Evolutionary conservation across 2,888 invertebrate species (phyloP), one percentile per base, ranked within the genome.

Genomic region (Eupithecia centaureata): DNA sequence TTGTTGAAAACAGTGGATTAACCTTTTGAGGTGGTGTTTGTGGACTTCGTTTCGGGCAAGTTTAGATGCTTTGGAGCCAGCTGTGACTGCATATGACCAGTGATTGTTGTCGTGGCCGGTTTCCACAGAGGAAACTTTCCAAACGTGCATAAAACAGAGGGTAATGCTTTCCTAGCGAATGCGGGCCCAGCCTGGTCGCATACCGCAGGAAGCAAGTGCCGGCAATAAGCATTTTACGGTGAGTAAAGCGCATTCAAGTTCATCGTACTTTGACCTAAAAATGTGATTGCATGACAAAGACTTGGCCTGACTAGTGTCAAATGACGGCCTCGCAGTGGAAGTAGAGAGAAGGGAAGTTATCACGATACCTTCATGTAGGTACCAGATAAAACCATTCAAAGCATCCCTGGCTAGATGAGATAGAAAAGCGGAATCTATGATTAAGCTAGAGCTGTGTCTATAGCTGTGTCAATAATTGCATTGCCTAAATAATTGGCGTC

Each of bases 91-190:
- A 58, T 68, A 61, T 65, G 86, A 89, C 87, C 90, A 92, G 92
- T 92, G 92, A 92, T 92, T 93, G 92, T 92, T 91, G 91, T 90
- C 91, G 90, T 89, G 89, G 90, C 92, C 88, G 90, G 92, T 92
- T 93, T 91, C 89, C 88, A 86, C 86, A 82, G 82, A 87, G 92
- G 90, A 90, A 90, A 92, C 91, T 92, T 92, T 92, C 91, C 87
- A 90, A 92, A 91, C 89, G 90, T 91, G 90, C 89, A 91, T 91
- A 90, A 90, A 90, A 91, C 88, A 88, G 90, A 90, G 87, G 90
- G 87, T 92, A 89, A 92, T 92, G 91, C 89, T 87, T 88, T 86
- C 90, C 87, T 92, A 90, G 90, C 89, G 88, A 90, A 89, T 92
- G 92, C 88, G 89, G 87, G 87, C 89, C 86, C 87, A 82, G 88